phyloP scores from a whole-genome alignment of 2,797 vertebrate species.

The Micropoecilia bifurca region DNA sequence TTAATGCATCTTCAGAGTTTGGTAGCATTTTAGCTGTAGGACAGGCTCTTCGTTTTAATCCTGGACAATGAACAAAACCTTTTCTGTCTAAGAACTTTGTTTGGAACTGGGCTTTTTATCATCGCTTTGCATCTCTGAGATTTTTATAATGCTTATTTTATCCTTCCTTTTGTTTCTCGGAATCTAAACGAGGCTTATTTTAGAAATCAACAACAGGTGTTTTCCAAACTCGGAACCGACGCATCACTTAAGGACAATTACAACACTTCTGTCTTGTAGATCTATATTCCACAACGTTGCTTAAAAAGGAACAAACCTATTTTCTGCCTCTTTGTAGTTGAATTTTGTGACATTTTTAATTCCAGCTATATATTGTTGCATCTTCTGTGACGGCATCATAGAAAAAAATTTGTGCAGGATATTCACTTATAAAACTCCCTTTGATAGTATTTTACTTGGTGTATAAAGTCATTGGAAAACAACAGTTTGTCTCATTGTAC shows the following conservation, averaged over 20 bases:
- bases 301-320: background rate
- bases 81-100: background rate
- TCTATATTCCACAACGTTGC: background rate
- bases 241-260: background rate
- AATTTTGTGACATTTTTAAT: background rate
- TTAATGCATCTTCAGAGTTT: background rate
- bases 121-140: background rate
- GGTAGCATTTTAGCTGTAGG: background rate
- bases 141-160: background rate
- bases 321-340: background rate
- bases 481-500: background rate
- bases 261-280: background rate
- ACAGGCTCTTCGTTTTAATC: background rate
- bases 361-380: background rate
- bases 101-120: too few relatives aligned
- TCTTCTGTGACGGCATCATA: background rate
- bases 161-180: background rate
- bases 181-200: background rate
- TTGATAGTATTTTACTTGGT: background rate
- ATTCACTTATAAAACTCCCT: background rate
- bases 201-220: background rate
- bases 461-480: background rate
- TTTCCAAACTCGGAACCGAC: background rate
- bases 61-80: background rate
- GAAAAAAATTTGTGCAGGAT: background rate